Conservation (phyloP, 2,888 invertebrate genomes). For the Folsomia manolachei region DNA sequence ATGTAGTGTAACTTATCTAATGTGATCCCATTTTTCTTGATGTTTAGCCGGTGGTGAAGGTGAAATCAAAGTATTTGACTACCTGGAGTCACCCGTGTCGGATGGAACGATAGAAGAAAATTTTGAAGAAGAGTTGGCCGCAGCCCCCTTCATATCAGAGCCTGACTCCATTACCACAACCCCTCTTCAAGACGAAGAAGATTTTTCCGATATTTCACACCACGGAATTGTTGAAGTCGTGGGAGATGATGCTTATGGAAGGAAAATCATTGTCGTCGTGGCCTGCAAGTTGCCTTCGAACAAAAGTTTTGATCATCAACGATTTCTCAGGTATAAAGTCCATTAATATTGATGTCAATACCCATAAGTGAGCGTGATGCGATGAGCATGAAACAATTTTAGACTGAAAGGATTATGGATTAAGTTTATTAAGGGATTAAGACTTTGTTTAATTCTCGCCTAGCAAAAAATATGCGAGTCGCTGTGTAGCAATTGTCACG, state of each 20-base stretch:
- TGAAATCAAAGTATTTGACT: slow-evolving; percentile 54
- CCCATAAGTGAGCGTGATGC: too few relatives aligned
- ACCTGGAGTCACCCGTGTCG: slow-evolving; percentile 68
- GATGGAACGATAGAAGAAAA: slow-evolving; percentile 88
- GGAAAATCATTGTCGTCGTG: slow-evolving; percentile 93
- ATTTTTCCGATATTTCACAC: slow-evolving; percentile 68
- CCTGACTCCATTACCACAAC: slow-evolving; percentile 43
- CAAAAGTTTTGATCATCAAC: slow-evolving; percentile 71
- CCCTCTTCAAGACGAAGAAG: slow-evolving; percentile 56
- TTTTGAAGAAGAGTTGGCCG: slow-evolving; percentile 81
- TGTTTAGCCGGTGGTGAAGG: slow-evolving; percentile 25
- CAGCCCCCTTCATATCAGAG: slow-evolving; percentile 57
- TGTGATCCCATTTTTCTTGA: background rate
- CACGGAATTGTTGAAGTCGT: slow-evolving; percentile 80
- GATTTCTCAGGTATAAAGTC: slow-evolving; percentile 66
- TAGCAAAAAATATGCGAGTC: too few relatives aligned
- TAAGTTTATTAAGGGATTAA: too few relatives aligned
- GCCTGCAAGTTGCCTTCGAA: slow-evolving; percentile 84
- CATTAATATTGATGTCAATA: too few relatives aligned
- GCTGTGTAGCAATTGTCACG: too few relatives aligned
- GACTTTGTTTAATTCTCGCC: too few relatives aligned
- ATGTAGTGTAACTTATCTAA: background rate
- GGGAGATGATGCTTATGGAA: slow-evolving; percentile 77
- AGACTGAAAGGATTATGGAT: too few relatives aligned
- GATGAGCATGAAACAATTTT: too few relatives aligned